A percentile compares a stretch with the other conserved stretches of the same genome.
These are phyloP conservation scores for Todiramphus chloris DNA, from an alignment of 2,113 vertebrate genomes.

Conservation along the genomic window DNA sequence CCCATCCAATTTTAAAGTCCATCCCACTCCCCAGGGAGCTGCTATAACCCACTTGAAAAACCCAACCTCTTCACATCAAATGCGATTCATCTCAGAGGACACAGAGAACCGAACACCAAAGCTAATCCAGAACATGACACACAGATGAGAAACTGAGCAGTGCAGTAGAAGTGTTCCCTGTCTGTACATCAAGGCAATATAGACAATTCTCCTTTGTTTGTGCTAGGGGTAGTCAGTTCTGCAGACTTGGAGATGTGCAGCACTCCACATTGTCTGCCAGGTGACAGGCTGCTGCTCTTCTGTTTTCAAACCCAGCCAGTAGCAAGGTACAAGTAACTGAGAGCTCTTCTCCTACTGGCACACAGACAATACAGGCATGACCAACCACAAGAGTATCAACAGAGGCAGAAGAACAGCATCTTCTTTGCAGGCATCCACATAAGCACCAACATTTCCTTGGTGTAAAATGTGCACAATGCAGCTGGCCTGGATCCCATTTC, in stretches of 20 bases:
- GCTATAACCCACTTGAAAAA: neutral
- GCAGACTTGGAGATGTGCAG: neutral
- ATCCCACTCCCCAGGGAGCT: neutral
- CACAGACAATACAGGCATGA: neutral
- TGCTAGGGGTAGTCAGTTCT: neutral
- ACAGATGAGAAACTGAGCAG: neutral
- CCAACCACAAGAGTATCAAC: neutral
- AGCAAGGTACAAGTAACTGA: neutral
- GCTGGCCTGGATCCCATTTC: neutral
- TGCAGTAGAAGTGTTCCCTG: neutral
- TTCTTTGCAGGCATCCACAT: neutral
- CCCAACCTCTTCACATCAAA: neutral
- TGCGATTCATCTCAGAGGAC: neutral
- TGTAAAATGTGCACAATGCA: neutral
- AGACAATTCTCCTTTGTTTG: neutral
- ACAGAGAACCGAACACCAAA: neutral
- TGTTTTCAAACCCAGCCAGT: neutral
- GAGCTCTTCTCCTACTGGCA: neutral
- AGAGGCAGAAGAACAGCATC: neutral
- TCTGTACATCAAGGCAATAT: fast-evolving
- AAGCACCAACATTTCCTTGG: neutral
- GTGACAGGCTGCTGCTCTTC: neutral
- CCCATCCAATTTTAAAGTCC: neutral
- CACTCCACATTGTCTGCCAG: neutral
- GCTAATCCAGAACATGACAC: neutral